Conservation (phyloP, 2,797 vertebrate genomes). For the Phataginus tricuspis region DNA sequence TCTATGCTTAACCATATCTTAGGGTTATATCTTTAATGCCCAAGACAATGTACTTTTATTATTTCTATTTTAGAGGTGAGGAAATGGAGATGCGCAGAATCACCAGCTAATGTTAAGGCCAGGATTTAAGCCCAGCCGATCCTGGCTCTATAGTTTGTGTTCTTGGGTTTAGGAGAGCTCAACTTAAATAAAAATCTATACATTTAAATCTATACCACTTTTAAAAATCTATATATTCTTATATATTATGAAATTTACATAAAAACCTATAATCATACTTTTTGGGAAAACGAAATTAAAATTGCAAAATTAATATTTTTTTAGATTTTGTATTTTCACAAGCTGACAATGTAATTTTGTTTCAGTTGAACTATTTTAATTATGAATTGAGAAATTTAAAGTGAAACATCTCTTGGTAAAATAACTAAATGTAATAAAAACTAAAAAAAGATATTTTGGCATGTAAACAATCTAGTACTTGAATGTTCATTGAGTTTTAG, state of each 20-base stretch:
- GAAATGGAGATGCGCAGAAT: neutral
- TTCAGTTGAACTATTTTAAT: constrained; percentile 40
- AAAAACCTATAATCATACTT: neutral
- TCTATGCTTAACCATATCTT: neutral
- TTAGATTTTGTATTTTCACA: constrained; percentile 33
- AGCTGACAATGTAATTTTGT: constrained; percentile 18
- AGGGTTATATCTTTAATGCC: neutral
- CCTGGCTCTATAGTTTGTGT: neutral
- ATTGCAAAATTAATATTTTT: neutral
- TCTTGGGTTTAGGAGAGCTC: neutral
- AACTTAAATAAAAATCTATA: neutral
- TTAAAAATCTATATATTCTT: neutral
- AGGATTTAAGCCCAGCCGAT: neutral
- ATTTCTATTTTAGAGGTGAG: neutral
- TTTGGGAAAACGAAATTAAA: constrained; percentile 11
- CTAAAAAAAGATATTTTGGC: constrained; percentile 41
- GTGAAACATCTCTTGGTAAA: neutral
- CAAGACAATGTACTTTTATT: neutral
- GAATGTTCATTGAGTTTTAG: neutral
- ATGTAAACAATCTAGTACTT: neutral
- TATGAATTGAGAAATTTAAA: constrained; percentile 34
- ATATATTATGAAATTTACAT: constrained; percentile 26
- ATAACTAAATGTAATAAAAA: constrained; percentile 43
- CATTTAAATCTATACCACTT: neutral
- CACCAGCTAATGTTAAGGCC: neutral